Percentiles rank a stretch among this genome's conserved stretches.
Conservation (phyloP, 2,888 invertebrate species). For the Brenthis daphne region DNA sequence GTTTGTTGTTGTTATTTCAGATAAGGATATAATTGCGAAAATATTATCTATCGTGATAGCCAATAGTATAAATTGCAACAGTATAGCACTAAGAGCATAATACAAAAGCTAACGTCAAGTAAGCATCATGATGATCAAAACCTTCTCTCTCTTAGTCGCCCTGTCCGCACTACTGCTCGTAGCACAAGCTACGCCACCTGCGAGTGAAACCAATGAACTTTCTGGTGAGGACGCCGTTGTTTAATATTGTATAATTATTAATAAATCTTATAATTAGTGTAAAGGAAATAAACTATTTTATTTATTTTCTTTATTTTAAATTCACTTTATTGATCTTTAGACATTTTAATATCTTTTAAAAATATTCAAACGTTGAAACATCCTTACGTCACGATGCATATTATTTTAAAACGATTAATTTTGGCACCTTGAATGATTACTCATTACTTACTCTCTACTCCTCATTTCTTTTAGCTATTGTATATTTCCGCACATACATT, state of each 20-base stretch:
- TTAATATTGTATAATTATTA: too few species aligned
- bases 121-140: conserved; percentile 3
- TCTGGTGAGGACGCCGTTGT: neutral
- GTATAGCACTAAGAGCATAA: neutral
- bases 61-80: neutral
- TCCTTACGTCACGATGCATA: too few species aligned
- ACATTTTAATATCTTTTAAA: too few species aligned
- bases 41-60: conserved; percentile 1
- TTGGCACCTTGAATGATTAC: too few species aligned
- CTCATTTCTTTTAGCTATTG: neutral
- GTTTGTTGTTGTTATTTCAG: neutral
- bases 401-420: too few species aligned
- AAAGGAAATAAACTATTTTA: too few species aligned
- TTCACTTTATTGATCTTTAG: too few species aligned
- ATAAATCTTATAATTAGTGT: too few species aligned
- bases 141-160: conserved; percentile 1
- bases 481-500: too few species aligned
- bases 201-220: neutral
- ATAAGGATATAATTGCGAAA: neutral
- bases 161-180: neutral
- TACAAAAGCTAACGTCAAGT: conserved; percentile 1
- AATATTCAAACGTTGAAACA: too few species aligned
- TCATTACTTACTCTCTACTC: neutral
- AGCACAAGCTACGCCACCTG: conserved; percentile 1
- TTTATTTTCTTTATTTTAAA: too few species aligned